Evolutionary conservation across 2,113 vertebrate genomes (phyloP).

Genomic region (Hystrix brachyura): DNA sequence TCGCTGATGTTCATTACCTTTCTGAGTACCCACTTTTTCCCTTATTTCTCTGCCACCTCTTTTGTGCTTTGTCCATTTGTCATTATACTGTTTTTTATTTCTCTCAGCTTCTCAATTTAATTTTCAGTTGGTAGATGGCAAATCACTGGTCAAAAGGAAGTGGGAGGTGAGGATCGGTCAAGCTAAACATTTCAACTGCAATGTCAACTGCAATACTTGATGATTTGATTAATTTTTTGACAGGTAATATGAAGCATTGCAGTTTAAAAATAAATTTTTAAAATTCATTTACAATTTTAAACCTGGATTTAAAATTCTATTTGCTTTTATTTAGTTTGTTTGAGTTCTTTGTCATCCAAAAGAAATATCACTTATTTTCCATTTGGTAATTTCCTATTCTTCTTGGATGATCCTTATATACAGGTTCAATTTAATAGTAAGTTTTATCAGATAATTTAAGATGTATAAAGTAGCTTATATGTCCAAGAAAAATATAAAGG

Average conservation of each 20-base stretch:
- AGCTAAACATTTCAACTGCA: neutral
- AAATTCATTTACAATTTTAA: constrained; percentile 2
- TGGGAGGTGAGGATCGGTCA: neutral
- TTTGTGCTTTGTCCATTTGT: neutral
- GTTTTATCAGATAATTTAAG: neutral
- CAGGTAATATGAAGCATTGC: neutral
- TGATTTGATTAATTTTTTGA: constrained; percentile 22
- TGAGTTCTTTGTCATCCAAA: constrained; percentile 16
- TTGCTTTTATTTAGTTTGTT: neutral
- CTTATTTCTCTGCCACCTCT: neutral
- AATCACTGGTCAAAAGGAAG: neutral
- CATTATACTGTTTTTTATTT: neutral
- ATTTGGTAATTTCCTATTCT: neutral
- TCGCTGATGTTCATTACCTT: neutral
- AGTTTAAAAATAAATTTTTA: neutral
- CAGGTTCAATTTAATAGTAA: neutral
- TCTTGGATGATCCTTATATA: neutral
- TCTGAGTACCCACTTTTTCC: neutral
- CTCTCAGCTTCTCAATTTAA: neutral
- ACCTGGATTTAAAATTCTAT: neutral
- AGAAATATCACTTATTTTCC: neutral
- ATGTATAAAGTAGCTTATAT: neutral
- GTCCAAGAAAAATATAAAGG: neutral
- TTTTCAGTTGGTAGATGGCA: constrained; percentile 39
- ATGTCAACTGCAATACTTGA: neutral